A percentile compares a stretch with the other conserved stretches of the same genome.
These are phyloP conservation scores for Peribatodes rhomboidaria DNA, from an alignment of 2,888 invertebrate species.

Conservation along the genomic window DNA sequence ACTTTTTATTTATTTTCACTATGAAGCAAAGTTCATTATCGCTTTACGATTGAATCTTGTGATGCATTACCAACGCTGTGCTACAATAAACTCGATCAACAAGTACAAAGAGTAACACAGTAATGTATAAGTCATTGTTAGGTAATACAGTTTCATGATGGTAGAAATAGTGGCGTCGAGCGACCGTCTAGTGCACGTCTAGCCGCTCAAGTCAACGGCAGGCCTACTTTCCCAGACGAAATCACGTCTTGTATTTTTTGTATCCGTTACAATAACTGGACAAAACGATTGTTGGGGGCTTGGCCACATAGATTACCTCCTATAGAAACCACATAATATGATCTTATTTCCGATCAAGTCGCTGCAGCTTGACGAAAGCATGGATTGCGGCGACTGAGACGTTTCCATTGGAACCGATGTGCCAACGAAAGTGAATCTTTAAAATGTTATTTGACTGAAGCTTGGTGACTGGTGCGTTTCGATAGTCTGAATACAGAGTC, in stretches of 20 bases:
- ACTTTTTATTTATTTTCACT: conserved; percentile 36
- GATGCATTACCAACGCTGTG: conserved; percentile 21
- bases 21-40: conserved; percentile 33
- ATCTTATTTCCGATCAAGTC: too few species aligned
- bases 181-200: conserved; percentile 77
- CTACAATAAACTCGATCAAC: not conserved
- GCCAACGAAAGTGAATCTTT: too few species aligned
- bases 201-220: conserved; percentile 75
- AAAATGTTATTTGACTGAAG: too few species aligned
- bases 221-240: conserved; percentile 77
- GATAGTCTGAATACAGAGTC: too few species aligned
- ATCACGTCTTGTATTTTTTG: conserved; percentile 72
- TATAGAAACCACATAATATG: conserved; percentile 26
- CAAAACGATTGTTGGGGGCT: conserved; percentile 69
- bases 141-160: conserved; percentile 25
- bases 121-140: conserved; percentile 46
- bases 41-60: conserved; percentile 5
- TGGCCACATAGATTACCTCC: conserved; percentile 33
- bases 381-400: too few species aligned
- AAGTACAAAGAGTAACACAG: conserved; percentile 25
- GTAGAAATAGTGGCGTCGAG: conserved; percentile 38
- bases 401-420: conserved; percentile 27
- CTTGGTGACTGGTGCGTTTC: too few species aligned
- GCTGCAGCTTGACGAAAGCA: too few species aligned
- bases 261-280: conserved; percentile 71